Evolutionary conservation across 2,888 invertebrate species (phyloP), one percentile per base, ranked within the genome.

Genomic region (Falcaria lacertinaria): DNA sequence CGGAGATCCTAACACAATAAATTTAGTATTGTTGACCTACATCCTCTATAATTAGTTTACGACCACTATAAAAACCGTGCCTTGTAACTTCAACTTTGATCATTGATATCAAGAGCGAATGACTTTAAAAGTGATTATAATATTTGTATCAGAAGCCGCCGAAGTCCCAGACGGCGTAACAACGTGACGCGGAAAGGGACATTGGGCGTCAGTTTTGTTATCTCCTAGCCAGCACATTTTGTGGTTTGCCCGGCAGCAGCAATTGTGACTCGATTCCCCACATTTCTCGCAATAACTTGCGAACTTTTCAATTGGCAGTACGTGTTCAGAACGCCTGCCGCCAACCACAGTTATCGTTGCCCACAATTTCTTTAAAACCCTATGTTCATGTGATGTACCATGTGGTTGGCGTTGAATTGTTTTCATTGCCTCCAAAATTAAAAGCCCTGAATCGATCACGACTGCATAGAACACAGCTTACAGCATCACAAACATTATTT

Each of bases 251-350:
- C 78, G 76, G 74, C 77, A 83, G 80, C 80, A 71, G 63, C 79
- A 75, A 83, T 82, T 74, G 78, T 63, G 66, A 55, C 64, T 69
- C 74, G 73, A 79, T 78, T 72, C 73, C 74, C 67, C 59, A 62
- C 69, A 82, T 83, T 85, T 81, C 60, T 74, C 67, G 76, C 80
- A 72, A 83, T 81, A 84, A 80, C 77, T 76, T 70, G 74, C 71
- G 74, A 80, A 71, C 62, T 78, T 83, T 87, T 87, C 87, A 85
- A 87, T 86, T 76, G 80, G 69, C 64, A 60, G 69, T 73, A 80
- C 81, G 80, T 80, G 80, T 73, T 69, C 62, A 51, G 49, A 73
- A 75, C 83, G 82, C 83, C 82, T 84, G 82, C 85, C 79, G 76
- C 74, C 76, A 60, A 80, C 67, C 70, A 61, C 37, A 37, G 61